Conservation (phyloP, 2,888 invertebrate species). For the Sphaerophoria rueppellii region DNA sequence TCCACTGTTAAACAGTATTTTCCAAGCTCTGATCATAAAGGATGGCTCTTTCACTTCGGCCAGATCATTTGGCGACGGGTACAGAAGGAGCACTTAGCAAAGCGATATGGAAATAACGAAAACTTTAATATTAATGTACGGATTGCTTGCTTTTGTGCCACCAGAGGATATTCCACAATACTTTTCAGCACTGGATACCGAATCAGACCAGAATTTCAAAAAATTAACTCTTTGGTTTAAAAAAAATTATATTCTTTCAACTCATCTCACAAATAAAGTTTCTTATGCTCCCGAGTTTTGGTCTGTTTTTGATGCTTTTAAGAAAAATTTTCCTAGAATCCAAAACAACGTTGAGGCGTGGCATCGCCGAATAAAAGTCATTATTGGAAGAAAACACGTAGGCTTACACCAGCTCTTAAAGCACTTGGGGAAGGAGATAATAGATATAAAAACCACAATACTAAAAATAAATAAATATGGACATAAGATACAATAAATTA, state of each 20-base stretch:
- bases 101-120: background rate
- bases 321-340: background rate
- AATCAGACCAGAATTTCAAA: too few species aligned
- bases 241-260: conserved; percentile 13
- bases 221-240: too few species aligned
- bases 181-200: too few species aligned
- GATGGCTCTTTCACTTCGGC: background rate
- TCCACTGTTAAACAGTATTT: background rate
- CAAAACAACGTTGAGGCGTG: background rate
- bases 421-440: too few species aligned
- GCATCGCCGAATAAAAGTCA: background rate
- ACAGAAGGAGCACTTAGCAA: background rate
- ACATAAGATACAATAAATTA: too few species aligned
- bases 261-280: background rate
- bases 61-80: background rate
- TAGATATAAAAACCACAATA: too few species aligned
- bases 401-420: too few species aligned
- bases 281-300: conserved; percentile 7
- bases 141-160: background rate
- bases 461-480: too few species aligned
- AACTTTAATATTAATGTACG: background rate
- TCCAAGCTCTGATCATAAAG: background rate
- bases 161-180: background rate
- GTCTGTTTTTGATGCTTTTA: conserved; percentile 10
- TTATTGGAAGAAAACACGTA: too few species aligned